These are phyloP conservation scores for Rhinolophus ferrumequinum DNA, from an alignment of 2,113 vertebrate species.

Conservation along the genomic window DNA sequence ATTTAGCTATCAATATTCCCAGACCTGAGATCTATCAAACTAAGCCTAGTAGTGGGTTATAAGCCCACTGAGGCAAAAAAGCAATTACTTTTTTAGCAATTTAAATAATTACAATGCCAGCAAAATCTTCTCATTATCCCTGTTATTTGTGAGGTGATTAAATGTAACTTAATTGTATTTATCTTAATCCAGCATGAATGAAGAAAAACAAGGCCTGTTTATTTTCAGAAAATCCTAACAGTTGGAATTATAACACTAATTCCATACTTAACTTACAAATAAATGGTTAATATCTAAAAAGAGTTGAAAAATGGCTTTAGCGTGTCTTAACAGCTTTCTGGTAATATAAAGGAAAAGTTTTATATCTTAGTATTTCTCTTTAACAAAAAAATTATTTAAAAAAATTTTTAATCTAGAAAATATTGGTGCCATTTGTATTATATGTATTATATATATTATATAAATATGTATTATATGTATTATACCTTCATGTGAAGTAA, in stretches of 20 bases:
- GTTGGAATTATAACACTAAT: constrained; percentile 81
- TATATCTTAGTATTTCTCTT: background rate
- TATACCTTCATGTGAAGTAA: background rate
- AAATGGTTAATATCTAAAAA: constrained; percentile 84
- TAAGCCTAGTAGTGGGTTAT: background rate
- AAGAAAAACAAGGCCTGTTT: constrained; percentile 85
- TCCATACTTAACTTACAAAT: constrained; percentile 83
- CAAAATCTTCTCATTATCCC: constrained; percentile 84
- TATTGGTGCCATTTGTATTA: background rate
- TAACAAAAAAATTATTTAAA: background rate
- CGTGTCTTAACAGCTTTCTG: background rate
- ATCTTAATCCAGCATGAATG: constrained; percentile 84
- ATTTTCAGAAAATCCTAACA: constrained; percentile 86
- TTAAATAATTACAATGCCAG: constrained; percentile 84
- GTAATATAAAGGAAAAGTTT: background rate
- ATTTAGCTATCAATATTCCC: background rate
- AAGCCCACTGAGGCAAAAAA: background rate
- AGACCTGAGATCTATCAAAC: background rate
- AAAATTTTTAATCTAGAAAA: background rate
- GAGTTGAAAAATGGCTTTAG: background rate
- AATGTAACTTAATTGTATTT: constrained; percentile 86
- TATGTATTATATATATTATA: background rate
- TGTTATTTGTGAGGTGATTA: constrained; percentile 86
- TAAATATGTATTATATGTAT: background rate
- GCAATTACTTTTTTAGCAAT: constrained; percentile 29